phyloP scores from a whole-genome alignment of 1,140 invertebrate genomes.

The Papilio machaon region DNA sequence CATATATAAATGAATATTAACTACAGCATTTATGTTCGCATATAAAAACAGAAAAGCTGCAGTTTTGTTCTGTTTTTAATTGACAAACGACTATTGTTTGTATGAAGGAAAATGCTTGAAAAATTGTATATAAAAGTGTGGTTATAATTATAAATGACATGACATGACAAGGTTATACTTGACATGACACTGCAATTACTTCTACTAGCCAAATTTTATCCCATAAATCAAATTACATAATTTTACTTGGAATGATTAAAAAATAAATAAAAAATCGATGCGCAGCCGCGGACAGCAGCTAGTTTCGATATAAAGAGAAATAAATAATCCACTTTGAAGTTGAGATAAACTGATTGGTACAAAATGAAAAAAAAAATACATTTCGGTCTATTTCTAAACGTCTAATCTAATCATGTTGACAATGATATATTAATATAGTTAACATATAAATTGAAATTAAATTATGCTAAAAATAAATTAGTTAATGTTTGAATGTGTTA shows the following conservation, averaged over 20 bases:
- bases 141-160: no score
- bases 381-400: not conserved
- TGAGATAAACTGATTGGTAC: not conserved
- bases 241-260: not conserved
- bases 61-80: no score
- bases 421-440: not conserved
- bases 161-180: no score
- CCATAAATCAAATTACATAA: not conserved
- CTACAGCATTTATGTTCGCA: not conserved
- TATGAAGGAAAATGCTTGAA: no score
- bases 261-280: not conserved
- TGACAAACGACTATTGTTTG: no score
- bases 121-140: no score
- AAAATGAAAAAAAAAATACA: not conserved
- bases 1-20: no score
- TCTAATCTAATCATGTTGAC: conserved; percentile 1
- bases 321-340: no score
- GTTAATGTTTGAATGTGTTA: no score
- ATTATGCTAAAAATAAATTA: not conserved
- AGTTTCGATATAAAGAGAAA: not conserved
- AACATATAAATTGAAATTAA: not conserved
- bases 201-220: no score
- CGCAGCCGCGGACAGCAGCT: not conserved
- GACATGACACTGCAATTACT: no score
- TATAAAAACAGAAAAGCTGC: no score